Evolutionary conservation across 2,113 vertebrate genomes (phyloP), one percentile per base, ranked within the genome.

Genomic region (Anseranas semipalmata): DNA sequence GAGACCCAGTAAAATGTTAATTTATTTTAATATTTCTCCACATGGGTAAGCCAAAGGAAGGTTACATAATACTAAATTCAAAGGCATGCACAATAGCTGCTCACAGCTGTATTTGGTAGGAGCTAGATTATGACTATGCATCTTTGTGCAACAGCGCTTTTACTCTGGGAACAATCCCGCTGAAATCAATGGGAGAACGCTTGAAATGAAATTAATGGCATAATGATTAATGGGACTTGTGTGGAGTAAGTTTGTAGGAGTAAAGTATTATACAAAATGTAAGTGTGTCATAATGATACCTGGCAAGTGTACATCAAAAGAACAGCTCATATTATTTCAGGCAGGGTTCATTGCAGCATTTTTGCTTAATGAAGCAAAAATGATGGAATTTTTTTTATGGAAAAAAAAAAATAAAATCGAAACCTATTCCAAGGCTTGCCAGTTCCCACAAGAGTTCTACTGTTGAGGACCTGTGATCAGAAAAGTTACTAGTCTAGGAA

Each of bases 1-100:
- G 95, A 90, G 92, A 96, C 65, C 75, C 81, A 97, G 93, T 96
- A 98, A 98, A 98, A 97, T 98, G 95, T 97, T 98, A 97, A 98
- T 98, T 98, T 98, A 97, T 98, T 97, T 98, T 98, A 97, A 96
- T 98, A 97, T 97, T 98, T 97, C 91, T 82, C 66, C 84, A 82
- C 21, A 56, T 67, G 92, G 80, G 22, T 95, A 96, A 93, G 84
- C 89, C 66, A 74, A 89, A 95, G 92, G 95, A 84, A 82, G 75
- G 77, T 96, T 98, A 55, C 89, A 68, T 72, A 89, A 97, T 79
- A 63, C 62, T 58, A 77, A 83, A 89, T 76, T 95, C 89, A 63
- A 76, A 92, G 68, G 52, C 81, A 41, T 2, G 62, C 80, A 82
- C 45, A 78, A 5, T 63, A 76, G 62, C 88, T 96, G 75, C 94